These are phyloP conservation scores for Rhipidura dahli DNA, from an alignment of 2,113 vertebrate species.

Conservation along the genomic window DNA sequence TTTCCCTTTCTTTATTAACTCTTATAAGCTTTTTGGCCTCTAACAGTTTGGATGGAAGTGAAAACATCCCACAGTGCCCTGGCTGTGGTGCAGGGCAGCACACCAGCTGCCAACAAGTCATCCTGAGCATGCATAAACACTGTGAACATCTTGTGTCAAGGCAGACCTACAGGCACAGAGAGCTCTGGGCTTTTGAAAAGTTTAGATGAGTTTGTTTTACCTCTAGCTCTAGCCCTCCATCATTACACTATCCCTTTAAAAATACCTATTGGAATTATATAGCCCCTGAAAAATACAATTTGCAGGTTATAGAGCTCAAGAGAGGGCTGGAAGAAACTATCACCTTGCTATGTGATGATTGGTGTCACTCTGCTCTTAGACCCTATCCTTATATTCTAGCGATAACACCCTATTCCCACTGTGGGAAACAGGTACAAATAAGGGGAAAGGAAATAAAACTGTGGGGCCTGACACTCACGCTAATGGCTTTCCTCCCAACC, in stretches of 20 bases:
- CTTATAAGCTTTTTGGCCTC: neutral
- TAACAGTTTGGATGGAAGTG: neutral
- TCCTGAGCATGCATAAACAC: neutral
- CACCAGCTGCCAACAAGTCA: accelerated
- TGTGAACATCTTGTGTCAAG: neutral
- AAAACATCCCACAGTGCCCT: neutral
- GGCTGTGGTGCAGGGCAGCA: neutral
- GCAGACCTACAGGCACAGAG: neutral
- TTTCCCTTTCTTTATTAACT: neutral
- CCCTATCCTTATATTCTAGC: neutral
- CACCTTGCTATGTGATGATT: neutral
- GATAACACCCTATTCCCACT: neutral
- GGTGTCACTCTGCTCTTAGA: neutral
- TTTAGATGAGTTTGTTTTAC: neutral
- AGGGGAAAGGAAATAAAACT: neutral
- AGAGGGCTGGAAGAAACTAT: neutral
- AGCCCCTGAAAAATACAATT: neutral
- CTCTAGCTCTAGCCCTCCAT: neutral
- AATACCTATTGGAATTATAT: neutral
- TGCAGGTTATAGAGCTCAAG: neutral
- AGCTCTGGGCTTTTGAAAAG: neutral
- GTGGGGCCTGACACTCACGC: neutral
- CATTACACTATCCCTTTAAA: neutral
- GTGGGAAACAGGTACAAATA: neutral
- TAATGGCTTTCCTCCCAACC: neutral